These are phyloP conservation scores for Drosophila prostipennis DNA, from an alignment of 2,888 invertebrate genomes.

Conservation along the genomic window DNA sequence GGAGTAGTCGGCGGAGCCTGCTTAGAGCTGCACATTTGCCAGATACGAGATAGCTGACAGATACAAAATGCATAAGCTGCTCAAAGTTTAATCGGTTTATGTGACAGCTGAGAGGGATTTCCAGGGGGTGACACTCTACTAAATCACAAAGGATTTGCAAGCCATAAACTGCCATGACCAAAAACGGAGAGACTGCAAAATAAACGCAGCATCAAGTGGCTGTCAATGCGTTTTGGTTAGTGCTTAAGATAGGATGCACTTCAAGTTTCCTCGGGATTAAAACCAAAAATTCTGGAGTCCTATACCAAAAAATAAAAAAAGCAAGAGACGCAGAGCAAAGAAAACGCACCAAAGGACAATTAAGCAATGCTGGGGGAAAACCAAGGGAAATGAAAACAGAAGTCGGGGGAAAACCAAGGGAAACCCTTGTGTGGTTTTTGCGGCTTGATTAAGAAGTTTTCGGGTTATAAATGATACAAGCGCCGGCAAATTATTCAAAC, in stretches of 20 bases:
- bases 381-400: slow-evolving; percentile 1
- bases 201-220: slow-evolving; percentile 68
- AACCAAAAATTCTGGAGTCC: slow-evolving; percentile 5
- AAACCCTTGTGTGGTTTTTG: slow-evolving; percentile 36
- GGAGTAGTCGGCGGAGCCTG: slow-evolving; percentile 24
- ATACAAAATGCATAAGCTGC: slow-evolving; percentile 70
- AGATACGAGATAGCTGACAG: slow-evolving; percentile 61
- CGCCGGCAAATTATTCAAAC: slow-evolving; percentile 43
- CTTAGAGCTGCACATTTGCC: slow-evolving; percentile 65
- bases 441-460: slow-evolving; percentile 45
- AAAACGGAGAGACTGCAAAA: slow-evolving; percentile 14
- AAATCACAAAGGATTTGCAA: slow-evolving; percentile 69
- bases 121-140: slow-evolving; percentile 48
- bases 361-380: slow-evolving; percentile 38
- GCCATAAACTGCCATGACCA: slow-evolving; percentile 59
- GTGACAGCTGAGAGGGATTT: slow-evolving; percentile 55
- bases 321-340: slow-evolving; percentile 14
- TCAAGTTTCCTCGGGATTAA: slow-evolving; percentile 48
- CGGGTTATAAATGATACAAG: slow-evolving; percentile 44
- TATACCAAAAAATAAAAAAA: neutral
- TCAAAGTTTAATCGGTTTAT: slow-evolving; percentile 78
- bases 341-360: slow-evolving; percentile 54
- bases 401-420: slow-evolving; percentile 7
- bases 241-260: slow-evolving; percentile 63
- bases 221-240: slow-evolving; percentile 70